These are phyloP conservation scores for Yponomeuta sedellus DNA, from an alignment of 2,888 invertebrate species.

Conservation along the genomic window DNA sequence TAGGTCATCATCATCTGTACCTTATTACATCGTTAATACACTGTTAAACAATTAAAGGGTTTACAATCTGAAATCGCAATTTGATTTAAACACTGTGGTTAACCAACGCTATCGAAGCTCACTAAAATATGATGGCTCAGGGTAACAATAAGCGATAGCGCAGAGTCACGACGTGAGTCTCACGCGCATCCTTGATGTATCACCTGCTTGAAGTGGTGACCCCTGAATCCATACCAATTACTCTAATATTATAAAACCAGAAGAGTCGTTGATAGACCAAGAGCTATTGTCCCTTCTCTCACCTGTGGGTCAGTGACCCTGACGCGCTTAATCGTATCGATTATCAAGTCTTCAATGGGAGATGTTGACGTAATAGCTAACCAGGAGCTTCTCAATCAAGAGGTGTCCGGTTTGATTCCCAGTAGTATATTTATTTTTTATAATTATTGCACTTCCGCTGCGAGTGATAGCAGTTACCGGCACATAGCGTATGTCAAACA, in stretches of 20 bases:
- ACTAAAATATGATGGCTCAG: conserved; percentile 4
- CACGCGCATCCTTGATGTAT: conserved; percentile 62
- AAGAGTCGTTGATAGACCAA: conserved; percentile 19
- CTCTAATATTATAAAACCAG: no score
- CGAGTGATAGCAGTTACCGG: no score
- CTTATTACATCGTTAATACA: background rate
- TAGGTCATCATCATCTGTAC: no score
- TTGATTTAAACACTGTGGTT: background rate
- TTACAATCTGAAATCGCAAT: background rate
- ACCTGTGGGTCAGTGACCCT: conserved; percentile 48
- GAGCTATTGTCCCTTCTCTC: conserved; percentile 56
- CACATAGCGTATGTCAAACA: no score
- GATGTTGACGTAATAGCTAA: background rate
- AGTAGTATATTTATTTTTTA: no score
- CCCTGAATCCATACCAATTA: background rate
- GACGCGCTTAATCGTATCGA: conserved; percentile 23
- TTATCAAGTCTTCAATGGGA: conserved; percentile 15
- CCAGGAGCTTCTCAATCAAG: no score
- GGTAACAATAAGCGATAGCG: conserved; percentile 21
- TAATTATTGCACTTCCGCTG: no score
- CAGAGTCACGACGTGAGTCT: conserved; percentile 24
- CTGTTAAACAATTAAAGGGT: background rate
- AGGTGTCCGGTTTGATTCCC: background rate
- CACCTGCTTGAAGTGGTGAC: background rate
- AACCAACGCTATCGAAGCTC: background rate